Evolutionary conservation across 2,888 invertebrate genomes (phyloP).

Genomic region (Scaptodrosophila latifasciaeformis): DNA sequence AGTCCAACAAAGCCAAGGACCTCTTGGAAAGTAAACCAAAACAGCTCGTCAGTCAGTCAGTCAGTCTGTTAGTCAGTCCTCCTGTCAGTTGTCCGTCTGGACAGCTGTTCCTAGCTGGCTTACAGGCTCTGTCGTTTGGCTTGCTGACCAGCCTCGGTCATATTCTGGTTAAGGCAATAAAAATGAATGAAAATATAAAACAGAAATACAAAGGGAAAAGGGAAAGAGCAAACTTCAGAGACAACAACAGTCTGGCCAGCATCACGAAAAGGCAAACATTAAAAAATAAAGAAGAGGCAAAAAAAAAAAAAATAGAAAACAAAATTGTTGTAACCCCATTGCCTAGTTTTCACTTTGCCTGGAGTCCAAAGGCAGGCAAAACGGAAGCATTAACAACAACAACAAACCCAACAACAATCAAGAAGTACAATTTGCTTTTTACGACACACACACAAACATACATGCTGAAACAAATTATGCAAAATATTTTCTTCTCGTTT

Average conservation of each 20-base stretch:
- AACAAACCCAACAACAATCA: not conserved
- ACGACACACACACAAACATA: no score
- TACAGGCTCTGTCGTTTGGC: not conserved
- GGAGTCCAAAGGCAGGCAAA: constrained; percentile 1
- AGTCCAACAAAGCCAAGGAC: no score
- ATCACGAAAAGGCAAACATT: constrained; percentile 54
- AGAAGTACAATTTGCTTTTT: constrained; percentile 26
- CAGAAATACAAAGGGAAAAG: no score
- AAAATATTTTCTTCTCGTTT: no score
- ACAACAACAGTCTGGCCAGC: constrained; percentile 15
- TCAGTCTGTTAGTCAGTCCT: not conserved
- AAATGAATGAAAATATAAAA: no score
- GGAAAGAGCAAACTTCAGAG: constrained; percentile 1
- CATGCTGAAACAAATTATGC: no score
- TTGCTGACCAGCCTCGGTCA: constrained; percentile 31
- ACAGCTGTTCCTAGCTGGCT: not conserved
- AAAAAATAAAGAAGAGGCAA: constrained; percentile 31
- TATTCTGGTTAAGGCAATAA: constrained; percentile 48
- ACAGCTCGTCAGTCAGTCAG: not conserved
- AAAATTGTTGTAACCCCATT: constrained; percentile 48
- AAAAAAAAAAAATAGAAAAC: no score
- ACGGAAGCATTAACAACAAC: constrained; percentile 52
- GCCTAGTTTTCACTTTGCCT: constrained; percentile 43
- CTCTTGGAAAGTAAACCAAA: not conserved
- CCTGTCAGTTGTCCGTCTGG: not conserved